A percentile compares a stretch with the other conserved stretches of the same genome.
Conservation (phyloP, 2,888 invertebrate genomes). For the Sarcophaga caerulescens region DNA sequence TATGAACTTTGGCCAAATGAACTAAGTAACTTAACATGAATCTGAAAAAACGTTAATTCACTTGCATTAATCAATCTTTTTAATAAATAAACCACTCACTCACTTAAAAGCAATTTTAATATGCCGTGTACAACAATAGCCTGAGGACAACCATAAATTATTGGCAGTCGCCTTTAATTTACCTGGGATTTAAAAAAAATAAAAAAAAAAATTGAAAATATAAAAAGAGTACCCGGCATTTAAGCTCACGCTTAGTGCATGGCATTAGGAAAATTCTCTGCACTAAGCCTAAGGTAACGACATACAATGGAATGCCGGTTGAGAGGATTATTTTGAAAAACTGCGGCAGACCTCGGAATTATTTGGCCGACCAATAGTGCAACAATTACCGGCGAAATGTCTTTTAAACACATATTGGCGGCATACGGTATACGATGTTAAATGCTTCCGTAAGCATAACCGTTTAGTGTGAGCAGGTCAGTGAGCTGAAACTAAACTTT, state of each 20-base stretch:
- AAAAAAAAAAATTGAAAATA: neutral
- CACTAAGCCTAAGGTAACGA: neutral
- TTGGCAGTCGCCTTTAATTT: slow-evolving; percentile 32
- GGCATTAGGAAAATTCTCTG: neutral
- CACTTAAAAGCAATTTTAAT: slow-evolving; percentile 41
- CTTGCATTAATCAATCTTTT: neutral
- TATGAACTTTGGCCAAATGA: too few species aligned
- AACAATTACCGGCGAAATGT: neutral
- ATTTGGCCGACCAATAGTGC: neutral
- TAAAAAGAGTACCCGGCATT: neutral
- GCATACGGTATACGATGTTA: neutral
- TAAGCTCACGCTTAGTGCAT: neutral
- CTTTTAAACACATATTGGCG: neutral
- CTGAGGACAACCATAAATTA: slow-evolving; percentile 49
- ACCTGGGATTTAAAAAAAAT: neutral
- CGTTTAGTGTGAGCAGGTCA: slow-evolving; percentile 30
- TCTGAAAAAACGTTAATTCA: too few species aligned
- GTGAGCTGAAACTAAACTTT: slow-evolving; percentile 6
- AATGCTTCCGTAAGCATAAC: slow-evolving; percentile 45
- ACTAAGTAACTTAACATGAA: too few species aligned
- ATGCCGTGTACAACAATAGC: slow-evolving; percentile 36
- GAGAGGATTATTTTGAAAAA: neutral
- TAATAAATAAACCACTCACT: neutral
- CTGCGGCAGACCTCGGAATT: too few species aligned
- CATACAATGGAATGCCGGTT: neutral